A percentile compares a stretch with the other conserved stretches of the same genome.
phyloP scores from a whole-genome alignment of 2,797 vertebrate species.

The Typhlichthys eigenmanni region DNA sequence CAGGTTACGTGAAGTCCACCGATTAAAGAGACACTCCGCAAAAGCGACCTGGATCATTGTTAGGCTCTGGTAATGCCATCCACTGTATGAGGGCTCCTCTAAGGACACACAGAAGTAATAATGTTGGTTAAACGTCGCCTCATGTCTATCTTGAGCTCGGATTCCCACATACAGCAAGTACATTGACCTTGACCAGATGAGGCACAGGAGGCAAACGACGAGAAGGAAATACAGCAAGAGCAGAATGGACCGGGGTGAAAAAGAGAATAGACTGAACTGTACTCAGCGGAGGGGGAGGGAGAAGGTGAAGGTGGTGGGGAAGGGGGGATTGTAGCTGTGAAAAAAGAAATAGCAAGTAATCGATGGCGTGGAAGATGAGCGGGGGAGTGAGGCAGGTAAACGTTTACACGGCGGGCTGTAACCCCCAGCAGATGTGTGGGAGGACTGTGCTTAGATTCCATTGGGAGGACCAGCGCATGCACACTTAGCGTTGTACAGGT shows the following conservation, averaged over 20 bases:
- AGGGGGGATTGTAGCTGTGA: background rate
- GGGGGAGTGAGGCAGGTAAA: constrained; percentile 19
- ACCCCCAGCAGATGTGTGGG: constrained; percentile 57
- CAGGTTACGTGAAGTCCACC: background rate
- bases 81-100: too few species aligned
- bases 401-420: constrained; percentile 39
- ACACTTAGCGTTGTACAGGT: constrained; percentile 61
- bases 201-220: too few species aligned
- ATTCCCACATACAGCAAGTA: too few species aligned
- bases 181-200: background rate
- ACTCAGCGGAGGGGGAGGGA: too few species aligned
- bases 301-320: too few species aligned
- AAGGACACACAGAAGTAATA: too few species aligned
- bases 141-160: too few species aligned
- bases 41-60: too few species aligned
- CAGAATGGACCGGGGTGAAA: background rate
- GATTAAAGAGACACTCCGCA: background rate
- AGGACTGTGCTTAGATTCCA: constrained; percentile 44
- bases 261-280: background rate
- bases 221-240: background rate
- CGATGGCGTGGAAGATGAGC: background rate
- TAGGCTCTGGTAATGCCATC: too few species aligned
- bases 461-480: constrained; percentile 60
- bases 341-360: background rate
- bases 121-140: too few species aligned